Conservation (phyloP, 1,140 invertebrate species). For the Drosophila aff. region DNA sequence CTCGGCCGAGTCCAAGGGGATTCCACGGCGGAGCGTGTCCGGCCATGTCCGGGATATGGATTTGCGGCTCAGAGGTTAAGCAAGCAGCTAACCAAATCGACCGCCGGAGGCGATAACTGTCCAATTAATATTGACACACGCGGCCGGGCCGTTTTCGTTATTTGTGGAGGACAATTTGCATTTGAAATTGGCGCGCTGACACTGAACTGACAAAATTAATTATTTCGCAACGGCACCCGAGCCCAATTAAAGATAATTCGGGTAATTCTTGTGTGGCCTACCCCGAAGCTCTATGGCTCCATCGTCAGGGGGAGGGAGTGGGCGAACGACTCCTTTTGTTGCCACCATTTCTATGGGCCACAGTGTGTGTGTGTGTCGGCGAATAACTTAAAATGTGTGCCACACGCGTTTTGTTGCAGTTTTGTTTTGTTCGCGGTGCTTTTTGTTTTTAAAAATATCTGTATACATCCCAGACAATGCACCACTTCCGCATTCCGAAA, state of each 20-base stretch:
- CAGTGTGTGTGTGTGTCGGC: conserved; percentile 24
- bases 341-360: conserved; percentile 12
- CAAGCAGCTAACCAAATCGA: conserved; percentile 31
- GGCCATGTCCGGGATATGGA: conserved; percentile 13
- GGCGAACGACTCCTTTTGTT: conserved; percentile 31
- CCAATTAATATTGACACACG: conserved; percentile 55
- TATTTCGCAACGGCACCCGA: conserved; percentile 15
- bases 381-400: conserved; percentile 66
- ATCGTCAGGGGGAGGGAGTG: neutral
- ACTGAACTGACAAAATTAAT: conserved; percentile 62
- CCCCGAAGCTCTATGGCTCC: neutral
- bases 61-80: conserved; percentile 32
- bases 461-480: conserved; percentile 57
- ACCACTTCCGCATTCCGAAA: conserved; percentile 58
- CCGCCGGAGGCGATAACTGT: conserved; percentile 41
- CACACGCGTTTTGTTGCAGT: conserved; percentile 63
- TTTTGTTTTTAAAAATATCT: conserved; percentile 39
- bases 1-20: conserved; percentile 37
- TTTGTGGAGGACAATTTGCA: conserved; percentile 57
- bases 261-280: conserved; percentile 14
- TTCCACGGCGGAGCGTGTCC: conserved; percentile 2
- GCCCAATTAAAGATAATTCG: conserved; percentile 41
- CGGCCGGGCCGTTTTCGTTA: conserved; percentile 45
- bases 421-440: conserved; percentile 27
- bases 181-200: conserved; percentile 52